phyloP scores from a whole-genome alignment of 2,113 vertebrate genomes.

The Heterochromis multidens region DNA sequence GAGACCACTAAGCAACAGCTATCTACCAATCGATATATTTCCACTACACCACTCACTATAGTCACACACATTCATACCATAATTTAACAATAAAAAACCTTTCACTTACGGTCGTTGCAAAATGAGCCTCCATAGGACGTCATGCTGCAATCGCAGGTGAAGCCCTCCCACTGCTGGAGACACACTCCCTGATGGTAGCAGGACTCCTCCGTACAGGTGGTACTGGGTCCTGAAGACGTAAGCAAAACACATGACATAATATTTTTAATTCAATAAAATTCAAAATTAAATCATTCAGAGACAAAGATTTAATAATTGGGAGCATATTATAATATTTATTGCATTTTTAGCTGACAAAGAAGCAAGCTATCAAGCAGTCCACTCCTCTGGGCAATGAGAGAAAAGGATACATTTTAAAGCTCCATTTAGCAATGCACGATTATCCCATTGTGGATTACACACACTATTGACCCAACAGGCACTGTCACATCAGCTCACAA shows the following conservation, averaged over 20 bases:
- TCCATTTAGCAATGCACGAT: background rate
- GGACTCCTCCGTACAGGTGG: conserved; percentile 92
- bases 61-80: background rate
- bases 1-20: background rate
- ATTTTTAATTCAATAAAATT: background rate
- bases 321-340: background rate
- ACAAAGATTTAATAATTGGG: background rate
- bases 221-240: conserved; percentile 81
- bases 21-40: background rate
- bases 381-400: background rate
- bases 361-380: background rate
- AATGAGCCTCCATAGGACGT: conserved; percentile 82
- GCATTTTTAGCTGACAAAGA: background rate
- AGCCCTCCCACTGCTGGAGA: conserved; percentile 94
- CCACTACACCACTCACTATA: background rate
- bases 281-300: background rate
- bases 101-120: conserved; percentile 78
- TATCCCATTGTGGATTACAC: background rate
- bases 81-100: background rate
- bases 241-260: background rate
- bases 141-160: conserved; percentile 91
- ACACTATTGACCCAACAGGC: background rate
- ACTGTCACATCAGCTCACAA: background rate
- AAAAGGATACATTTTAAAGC: background rate
- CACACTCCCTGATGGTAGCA: conserved; percentile 93